Evolutionary conservation across 64 coral and sea anemone species (phyloP).

Genomic region (Actinia tenebrosa): DNA sequence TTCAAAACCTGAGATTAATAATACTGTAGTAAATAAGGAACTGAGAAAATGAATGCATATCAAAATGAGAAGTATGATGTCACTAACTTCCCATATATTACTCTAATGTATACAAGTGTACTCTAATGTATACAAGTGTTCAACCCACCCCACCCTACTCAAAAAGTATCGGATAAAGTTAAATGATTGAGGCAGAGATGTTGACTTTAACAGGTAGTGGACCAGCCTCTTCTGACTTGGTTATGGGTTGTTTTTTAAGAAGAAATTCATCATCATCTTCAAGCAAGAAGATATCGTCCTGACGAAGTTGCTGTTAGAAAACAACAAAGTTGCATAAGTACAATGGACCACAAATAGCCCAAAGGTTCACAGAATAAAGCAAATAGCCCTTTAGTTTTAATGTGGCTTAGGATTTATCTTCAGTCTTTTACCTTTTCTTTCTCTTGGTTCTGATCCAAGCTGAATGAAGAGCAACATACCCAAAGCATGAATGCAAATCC

Average conservation of each 20-base stretch:
- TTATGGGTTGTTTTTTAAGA: slow-evolving; percentile 62
- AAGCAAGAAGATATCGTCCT: slow-evolving; percentile 63
- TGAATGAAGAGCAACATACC: slow-evolving; percentile 66
- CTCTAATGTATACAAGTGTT: background rate
- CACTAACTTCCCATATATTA: too few species aligned
- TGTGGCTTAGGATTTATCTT: background rate
- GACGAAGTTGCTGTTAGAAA: slow-evolving; percentile 29
- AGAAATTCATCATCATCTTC: slow-evolving; percentile 40
- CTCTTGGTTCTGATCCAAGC: slow-evolving; percentile 34
- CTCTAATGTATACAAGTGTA: background rate
- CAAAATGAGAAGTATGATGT: too few species aligned
- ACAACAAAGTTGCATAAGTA: background rate
- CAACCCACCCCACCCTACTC: background rate
- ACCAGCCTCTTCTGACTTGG: slow-evolving; percentile 64
- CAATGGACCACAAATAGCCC: background rate
- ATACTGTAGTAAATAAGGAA: too few species aligned
- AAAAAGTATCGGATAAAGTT: background rate
- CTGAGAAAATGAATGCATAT: too few species aligned
- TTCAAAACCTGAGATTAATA: too few species aligned
- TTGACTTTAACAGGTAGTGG: slow-evolving; percentile 77
- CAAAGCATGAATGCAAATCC: slow-evolving; percentile 71
- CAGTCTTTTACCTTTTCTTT: slow-evolving; percentile 29
- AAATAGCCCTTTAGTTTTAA: background rate
- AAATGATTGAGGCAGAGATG: slow-evolving; percentile 68
- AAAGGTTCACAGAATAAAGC: background rate